Conservation (phyloP, 2,888 invertebrate species). For the Dysmachus trigonus region DNA sequence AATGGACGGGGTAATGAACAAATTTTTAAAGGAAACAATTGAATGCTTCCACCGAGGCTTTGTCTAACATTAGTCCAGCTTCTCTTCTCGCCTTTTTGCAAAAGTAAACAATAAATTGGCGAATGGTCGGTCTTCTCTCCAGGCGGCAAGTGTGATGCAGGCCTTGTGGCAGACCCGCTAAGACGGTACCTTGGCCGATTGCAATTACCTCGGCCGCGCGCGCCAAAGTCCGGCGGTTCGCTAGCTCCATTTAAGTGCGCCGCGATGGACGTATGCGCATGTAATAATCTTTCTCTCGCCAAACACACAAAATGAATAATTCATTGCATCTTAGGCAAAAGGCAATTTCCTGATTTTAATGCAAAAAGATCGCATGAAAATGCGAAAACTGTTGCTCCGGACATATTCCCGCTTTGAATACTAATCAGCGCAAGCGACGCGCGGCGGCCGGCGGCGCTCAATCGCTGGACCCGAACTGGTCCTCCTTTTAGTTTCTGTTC, state of each 20-base stretch:
- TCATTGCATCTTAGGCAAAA: conserved; percentile 18
- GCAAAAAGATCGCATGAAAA: not conserved
- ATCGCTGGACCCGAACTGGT: not conserved
- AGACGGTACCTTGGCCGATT: not conserved
- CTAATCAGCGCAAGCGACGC: not conserved
- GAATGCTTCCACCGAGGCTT: not conserved
- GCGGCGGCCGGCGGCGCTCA: no score
- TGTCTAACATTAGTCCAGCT: not conserved
- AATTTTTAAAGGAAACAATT: conserved; percentile 22
- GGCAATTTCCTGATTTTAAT: conserved; percentile 32
- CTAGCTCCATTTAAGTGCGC: not conserved
- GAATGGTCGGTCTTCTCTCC: not conserved
- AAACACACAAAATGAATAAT: conserved; percentile 21
- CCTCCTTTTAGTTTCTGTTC: not conserved
- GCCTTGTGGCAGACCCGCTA: not conserved
- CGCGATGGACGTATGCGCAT: not conserved
- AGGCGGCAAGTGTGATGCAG: not conserved
- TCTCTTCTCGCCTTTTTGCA: not conserved
- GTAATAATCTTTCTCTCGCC: conserved; percentile 1
- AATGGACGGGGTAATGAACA: not conserved
- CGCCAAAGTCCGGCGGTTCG: not conserved
- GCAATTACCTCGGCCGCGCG: not conserved
- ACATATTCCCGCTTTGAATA: not conserved
- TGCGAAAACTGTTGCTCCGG: not conserved
- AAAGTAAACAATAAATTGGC: conserved; percentile 4